Base-by-base conservation (phyloP, 2,888 invertebrate species). In the Standfussiana lucernea region DNA sequence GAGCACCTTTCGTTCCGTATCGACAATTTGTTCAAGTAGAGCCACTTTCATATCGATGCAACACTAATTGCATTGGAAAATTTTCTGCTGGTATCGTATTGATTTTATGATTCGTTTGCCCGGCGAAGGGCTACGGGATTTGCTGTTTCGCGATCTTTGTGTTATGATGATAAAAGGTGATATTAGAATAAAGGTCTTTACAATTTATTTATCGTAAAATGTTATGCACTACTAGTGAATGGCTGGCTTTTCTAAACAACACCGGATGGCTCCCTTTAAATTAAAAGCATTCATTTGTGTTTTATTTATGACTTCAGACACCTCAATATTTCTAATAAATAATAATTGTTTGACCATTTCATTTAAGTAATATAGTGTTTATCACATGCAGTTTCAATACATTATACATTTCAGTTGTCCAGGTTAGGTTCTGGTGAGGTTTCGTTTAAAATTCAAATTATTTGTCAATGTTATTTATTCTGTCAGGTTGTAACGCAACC, bases 1-100 rank as follows among this genome's bases (percentile, higher is more conserved):
- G 89, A 84, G 86, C 83, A 83, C 80, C 78, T 73, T 88, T 79
- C 79, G 45, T 68, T 42, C 67, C 83, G 85, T 69, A 70, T 77
- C 86, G 87, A 69, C 79, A 83, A 74, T 80, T 84, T 73, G 77
- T 82, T 88, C 79, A 77, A 86, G 89, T 86, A 77, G 82, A 84
- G 72, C 80, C 80, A 83, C 82, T 80, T 85, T 77, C 78, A 73
- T 79, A 72, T 42, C 80, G 83, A 77, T 82, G 82, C 78, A 71
- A 68, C 79, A 72, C 65, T 86, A 85, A 88, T 87, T 86, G 85
- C 82, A 75, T 77, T 72, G 83, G 83, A 80, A 85, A 77, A 83
- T 79, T 79, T 79, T 80, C 79, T 61, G 53, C 72, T 64, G 59
- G 65, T 75, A 67, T 70, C 42, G 64, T 71, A 79, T 82, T 71